Conservation (phyloP, 2,888 invertebrate genomes). For the Erebia aethiops region DNA sequence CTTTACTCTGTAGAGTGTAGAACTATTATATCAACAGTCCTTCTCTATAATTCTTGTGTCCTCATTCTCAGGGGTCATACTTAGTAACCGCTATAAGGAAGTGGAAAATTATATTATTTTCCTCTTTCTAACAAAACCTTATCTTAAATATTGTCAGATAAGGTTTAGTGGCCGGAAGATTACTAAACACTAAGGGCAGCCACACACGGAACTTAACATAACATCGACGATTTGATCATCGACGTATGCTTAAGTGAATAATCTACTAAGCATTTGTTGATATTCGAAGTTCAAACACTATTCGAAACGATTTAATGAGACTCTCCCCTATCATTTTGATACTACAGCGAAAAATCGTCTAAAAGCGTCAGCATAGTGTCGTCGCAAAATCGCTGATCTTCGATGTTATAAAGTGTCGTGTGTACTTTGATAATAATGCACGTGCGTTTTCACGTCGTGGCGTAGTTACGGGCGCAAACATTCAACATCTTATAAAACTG, state of each 20-base stretch:
- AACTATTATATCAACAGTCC: neutral
- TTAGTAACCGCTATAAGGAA: neutral
- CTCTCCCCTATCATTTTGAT: neutral
- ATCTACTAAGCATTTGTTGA: too few species aligned
- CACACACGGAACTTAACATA: neutral
- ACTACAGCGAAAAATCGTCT: neutral
- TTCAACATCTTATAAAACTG: too few species aligned
- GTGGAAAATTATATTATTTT: constrained; percentile 10
- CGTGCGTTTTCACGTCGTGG: too few species aligned
- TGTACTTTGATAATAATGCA: neutral
- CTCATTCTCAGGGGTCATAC: constrained; percentile 1
- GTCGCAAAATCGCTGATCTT: neutral
- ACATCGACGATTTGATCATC: neutral
- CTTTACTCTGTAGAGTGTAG: neutral
- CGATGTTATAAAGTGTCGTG: neutral
- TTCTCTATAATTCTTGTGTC: neutral
- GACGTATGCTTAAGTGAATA: neutral
- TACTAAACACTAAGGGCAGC: constrained; percentile 13
- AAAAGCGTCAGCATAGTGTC: neutral
- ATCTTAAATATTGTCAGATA: neutral
- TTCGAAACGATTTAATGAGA: neutral
- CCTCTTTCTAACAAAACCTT: constrained; percentile 8
- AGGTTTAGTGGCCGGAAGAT: constrained; percentile 1
- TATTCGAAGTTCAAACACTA: neutral
- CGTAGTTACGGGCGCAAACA: too few species aligned